Evolutionary conservation across 2,888 invertebrate species (phyloP).

Genomic region (Ypsolopha scabrella): DNA sequence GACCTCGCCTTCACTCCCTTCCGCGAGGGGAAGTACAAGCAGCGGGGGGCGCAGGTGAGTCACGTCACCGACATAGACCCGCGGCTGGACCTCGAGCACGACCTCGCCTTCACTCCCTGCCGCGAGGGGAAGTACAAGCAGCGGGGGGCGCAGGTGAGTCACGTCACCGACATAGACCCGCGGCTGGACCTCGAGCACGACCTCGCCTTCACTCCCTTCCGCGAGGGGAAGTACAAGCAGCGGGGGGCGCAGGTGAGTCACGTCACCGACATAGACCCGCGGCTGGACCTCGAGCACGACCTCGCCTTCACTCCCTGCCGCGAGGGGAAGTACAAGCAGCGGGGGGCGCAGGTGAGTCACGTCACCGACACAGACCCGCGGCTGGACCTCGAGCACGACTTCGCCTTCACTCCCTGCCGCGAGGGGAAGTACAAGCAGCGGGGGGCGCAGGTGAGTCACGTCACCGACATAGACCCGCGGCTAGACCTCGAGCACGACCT

Average conservation of each 20-base stretch:
- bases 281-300: slow-evolving; percentile 25
- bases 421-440: slow-evolving; percentile 17
- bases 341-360: not conserved
- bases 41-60: not conserved
- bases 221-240: slow-evolving; percentile 17
- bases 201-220: slow-evolving; percentile 28
- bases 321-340: slow-evolving; percentile 17
- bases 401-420: slow-evolving; percentile 28
- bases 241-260: not conserved
- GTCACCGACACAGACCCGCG: slow-evolving; percentile 21
- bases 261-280: slow-evolving; percentile 21
- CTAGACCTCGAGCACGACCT: slow-evolving; percentile 26
- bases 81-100: slow-evolving; percentile 22
- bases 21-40: slow-evolving; percentile 19
- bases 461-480: slow-evolving; percentile 21
- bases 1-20: slow-evolving; percentile 32
- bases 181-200: slow-evolving; percentile 25
- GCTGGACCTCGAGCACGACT: slow-evolving; percentile 25
- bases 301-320: slow-evolving; percentile 28
- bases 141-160: not conserved
- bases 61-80: slow-evolving; percentile 21
- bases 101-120: slow-evolving; percentile 30
- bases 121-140: slow-evolving; percentile 17
- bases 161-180: slow-evolving; percentile 21
- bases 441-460: not conserved